These are phyloP conservation scores for Ceratothoa steindachneri DNA, from an alignment of 2,888 invertebrate species.

Conservation along the genomic window DNA sequence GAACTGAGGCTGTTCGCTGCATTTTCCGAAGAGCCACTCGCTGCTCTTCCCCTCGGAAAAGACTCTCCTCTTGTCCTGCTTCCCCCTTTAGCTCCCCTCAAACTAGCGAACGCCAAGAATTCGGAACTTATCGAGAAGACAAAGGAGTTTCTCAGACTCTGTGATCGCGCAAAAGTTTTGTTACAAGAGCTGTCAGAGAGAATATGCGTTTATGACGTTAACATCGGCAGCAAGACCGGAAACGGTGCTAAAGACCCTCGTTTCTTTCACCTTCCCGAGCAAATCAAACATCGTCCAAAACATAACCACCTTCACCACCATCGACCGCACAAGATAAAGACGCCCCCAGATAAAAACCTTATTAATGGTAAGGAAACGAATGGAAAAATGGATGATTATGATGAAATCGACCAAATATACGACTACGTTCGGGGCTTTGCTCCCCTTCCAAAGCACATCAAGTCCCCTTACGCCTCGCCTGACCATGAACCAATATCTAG, in stretches of 20 bases:
- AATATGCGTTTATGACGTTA: slow-evolving; percentile 48
- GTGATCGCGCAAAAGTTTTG: slow-evolving; percentile 45
- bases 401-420: slow-evolving; percentile 94
- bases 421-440: slow-evolving; percentile 91
- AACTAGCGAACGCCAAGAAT: slow-evolving; percentile 75
- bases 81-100: slow-evolving; percentile 78
- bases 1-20: slow-evolving; percentile 76
- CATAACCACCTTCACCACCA: slow-evolving; percentile 23
- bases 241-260: slow-evolving; percentile 29
- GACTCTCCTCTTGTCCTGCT: slow-evolving; percentile 74
- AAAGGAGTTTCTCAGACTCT: slow-evolving; percentile 45
- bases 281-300: slow-evolving; percentile 26
- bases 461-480: slow-evolving; percentile 26
- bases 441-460: slow-evolving; percentile 74
- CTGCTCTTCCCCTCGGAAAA: slow-evolving; percentile 50
- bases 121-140: slow-evolving; percentile 45
- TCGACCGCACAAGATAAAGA: slow-evolving; percentile 23
- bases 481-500: slow-evolving; percentile 6
- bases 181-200: slow-evolving; percentile 47
- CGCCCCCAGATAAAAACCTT: slow-evolving; percentile 19
- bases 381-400: slow-evolving; percentile 68
- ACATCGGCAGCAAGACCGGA: slow-evolving; percentile 46
- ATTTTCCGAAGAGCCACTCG: slow-evolving; percentile 60
- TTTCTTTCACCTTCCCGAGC: slow-evolving; percentile 27
- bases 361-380: slow-evolving; percentile 21